Evolutionary conservation across 2,113 vertebrate species (phyloP), one percentile per base, ranked within the genome.

Genomic region (cat (Felis catus)): DNA sequence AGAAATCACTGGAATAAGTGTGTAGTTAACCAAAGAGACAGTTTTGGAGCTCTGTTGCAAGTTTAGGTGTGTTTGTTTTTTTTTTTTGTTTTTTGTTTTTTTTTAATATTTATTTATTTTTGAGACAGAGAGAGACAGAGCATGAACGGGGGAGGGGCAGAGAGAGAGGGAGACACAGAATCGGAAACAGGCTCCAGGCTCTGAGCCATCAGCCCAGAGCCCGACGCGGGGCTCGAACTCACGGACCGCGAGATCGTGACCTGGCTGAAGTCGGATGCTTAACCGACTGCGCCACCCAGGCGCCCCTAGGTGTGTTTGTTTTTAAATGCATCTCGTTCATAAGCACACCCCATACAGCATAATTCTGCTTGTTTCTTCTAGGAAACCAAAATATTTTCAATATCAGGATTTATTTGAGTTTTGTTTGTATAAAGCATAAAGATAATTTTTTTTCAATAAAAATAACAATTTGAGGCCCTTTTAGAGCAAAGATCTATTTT

Each of bases 381-480:
- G 82, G 45, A 83, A 98, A 70, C 82, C 95, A 97, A 95, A 95
- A 94, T 96, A 95, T 92, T 97, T 94, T 81, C 66, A 91, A 1
- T 97, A 96, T 92, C 39, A 85, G 45, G 53, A 82, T 76, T 96
- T 92, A 91, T 83, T 97, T 96, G 36, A 45, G 15, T 95, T 95
- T 85, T 96, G 25, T 81, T 95, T 96, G 63, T 74, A 55, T 81
- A 90, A 91, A 90, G 51, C 76, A 90, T 81, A 95, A 93, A 89
- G 53, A 97, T 92, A 94, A 85, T 65, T 95, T 82, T 95, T 82
- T 88, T 84, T 29, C 79, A 97, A 92, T 84, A 83, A 92, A 97
- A 98, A 93, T 90, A 93, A 97, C 95, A 88, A 95, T 96, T 92
- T 97, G 45, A 18, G 61, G 39, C 15, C 82, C 58, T 95, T 98